Base-by-base conservation (phyloP, 1,140 invertebrate genomes). In the Helicoverpa armigera region DNA sequence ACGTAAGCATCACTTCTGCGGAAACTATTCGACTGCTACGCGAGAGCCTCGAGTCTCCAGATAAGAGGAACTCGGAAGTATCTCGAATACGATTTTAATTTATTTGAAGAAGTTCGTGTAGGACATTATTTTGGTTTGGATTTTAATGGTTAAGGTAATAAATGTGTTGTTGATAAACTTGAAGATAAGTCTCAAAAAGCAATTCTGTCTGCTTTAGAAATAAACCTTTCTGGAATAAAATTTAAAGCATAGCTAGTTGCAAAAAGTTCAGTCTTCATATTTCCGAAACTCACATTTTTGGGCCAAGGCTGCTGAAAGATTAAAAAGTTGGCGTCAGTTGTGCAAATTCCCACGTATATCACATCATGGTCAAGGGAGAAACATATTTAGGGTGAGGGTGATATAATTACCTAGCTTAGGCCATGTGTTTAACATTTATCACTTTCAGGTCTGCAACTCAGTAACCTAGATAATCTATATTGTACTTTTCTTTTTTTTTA, bases 281-380 rank as follows among this genome's bases (percentile, higher is more conserved):
- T 35, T 35, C 35, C 35, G 35, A 35, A 35, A 43, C 35, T 7
- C 9, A n/a, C n/a, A 50, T 50, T 69, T 43, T 69, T 69, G 18
- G 13, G 13, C 16, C 53, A 14, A 48, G 50, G 12, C 18, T 31
- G 14, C 1, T 70, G 29, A 72, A 69, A 72, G 18, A 72, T 54
- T 50, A 31, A 69, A 50, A 48, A 69, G 35, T 23, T 51, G 3
- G 23, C n/a, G 14, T 53, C 69, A 72, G 14, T 29, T 72, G 69
- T 72, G 50, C 50, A 31, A 50, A 10, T 72, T 72, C 69, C 50
- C 69, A 72, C 69, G 50, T 72, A 72, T 54, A 72, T 72, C 53
- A 72, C 0, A 43, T 43, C 35, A 12, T 72, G 53, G 69, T 72
- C 69, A 72, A 51, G 50, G 18, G 23, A 31, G 18, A 18, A 51